phyloP scores from a whole-genome alignment of 2,113 vertebrate genomes.

The Corvus hawaiiensis region DNA sequence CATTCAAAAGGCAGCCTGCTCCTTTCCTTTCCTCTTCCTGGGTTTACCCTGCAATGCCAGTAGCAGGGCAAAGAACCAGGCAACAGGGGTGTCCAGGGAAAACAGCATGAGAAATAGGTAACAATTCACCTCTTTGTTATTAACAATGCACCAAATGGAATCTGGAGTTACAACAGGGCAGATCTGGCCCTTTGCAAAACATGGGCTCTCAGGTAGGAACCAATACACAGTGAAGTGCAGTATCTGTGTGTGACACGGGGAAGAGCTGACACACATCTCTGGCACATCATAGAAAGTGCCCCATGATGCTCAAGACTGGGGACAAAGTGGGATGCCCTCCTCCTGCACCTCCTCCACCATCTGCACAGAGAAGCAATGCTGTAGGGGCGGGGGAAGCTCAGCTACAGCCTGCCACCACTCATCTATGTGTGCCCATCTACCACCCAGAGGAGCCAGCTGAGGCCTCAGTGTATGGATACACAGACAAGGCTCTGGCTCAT shows the following conservation, averaged over 20 bases:
- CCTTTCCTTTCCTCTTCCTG: background rate
- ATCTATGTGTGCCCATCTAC: background rate
- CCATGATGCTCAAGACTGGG: background rate
- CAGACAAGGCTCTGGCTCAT: background rate
- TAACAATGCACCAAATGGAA: background rate
- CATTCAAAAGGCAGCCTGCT: background rate
- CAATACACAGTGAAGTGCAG: background rate
- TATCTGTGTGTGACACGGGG: background rate
- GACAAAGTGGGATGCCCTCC: background rate
- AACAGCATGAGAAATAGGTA: background rate
- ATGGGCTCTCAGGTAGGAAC: background rate
- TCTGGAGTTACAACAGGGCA: background rate
- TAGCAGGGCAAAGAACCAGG: background rate
- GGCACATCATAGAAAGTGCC: background rate
- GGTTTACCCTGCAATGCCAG: background rate
- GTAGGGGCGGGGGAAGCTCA: background rate
- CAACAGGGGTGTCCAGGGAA: background rate
- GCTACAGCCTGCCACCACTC: background rate
- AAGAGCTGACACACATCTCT: background rate
- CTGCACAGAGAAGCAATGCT: background rate
- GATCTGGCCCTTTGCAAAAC: background rate
- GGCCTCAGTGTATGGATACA: background rate
- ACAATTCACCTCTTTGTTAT: background rate
- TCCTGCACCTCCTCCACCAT: background rate
- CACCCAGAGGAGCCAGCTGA: background rate